Evolutionary conservation across 35 echinoderm and acorn worm species (phyloP), one percentile per base, ranked within the genome.

Genomic region (Nesometra sesokonis): DNA sequence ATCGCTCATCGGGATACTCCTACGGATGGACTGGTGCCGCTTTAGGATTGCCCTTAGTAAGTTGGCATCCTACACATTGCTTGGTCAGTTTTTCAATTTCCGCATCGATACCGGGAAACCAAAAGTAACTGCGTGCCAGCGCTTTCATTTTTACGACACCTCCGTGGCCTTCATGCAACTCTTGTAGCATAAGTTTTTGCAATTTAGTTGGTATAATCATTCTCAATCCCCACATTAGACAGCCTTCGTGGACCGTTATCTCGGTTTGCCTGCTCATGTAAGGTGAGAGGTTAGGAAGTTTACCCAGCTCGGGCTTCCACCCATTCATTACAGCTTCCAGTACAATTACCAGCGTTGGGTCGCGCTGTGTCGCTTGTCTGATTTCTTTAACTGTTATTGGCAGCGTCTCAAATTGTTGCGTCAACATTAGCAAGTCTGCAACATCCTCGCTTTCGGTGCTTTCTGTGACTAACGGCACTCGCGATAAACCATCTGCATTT

Each of bases 91-190:
- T n/a, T 83, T 94, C 84, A 33, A 93, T 85, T 21, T 82, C 77
- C 23, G 77, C 0, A 80, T 86, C 91, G 29, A 89, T 35, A 84
- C 76, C 79, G 27, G 30, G 86, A 82, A 87, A 89, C 93, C 80
- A 94, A 15, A 94, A 67, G 35, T 90, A 90, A 78, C 93, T 94
- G 32, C 89, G 82, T 17, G 91, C 94, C 30, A 93, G 30, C 85
- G 85, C 30, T 78, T 93, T 97, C 78, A 93, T 97, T 3, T 77
- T 27, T 3, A 35, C 82, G 21, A 93, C 87, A 29, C 88, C 88
- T 23, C 85, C 85, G 78, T 97, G 88, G n/a, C 82, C 81, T 30
- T 90, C 81, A 77, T 97, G 82, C 5, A 97, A 85, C 17, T 17
- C n/a, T n/a, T n/a, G n/a, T n/a, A 93, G 29, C 11, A 93, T 34